Evolutionary conservation across 2,797 vertebrate genomes (phyloP).

Genomic region (Ctenopoma kingsleyae): DNA sequence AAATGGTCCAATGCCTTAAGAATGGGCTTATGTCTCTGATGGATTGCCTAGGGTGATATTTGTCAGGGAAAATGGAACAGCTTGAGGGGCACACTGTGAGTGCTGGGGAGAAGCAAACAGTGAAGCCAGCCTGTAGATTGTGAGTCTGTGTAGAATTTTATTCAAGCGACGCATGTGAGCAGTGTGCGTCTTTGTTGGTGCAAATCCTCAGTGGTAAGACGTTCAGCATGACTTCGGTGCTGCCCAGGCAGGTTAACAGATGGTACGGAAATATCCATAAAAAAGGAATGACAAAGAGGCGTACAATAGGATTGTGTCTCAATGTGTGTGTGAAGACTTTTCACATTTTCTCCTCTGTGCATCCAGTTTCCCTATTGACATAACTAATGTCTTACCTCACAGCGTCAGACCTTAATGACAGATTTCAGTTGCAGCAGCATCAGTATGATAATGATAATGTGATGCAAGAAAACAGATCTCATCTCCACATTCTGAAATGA

Average conservation of each 20-base stretch:
- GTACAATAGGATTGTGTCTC: slow-evolving; percentile 11
- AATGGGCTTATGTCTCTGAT: slow-evolving; percentile 40
- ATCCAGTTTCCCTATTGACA: not conserved
- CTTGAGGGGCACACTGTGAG: slow-evolving; percentile 49
- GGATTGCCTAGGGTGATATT: slow-evolving; percentile 49
- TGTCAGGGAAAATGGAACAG: slow-evolving; percentile 59
- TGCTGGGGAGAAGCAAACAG: slow-evolving; percentile 15
- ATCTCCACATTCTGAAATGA: slow-evolving; percentile 34
- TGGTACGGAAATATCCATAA: slow-evolving; percentile 37
- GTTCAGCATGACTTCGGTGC: slow-evolving; percentile 25
- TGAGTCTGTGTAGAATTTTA: slow-evolving; percentile 29
- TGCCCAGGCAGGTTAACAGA: slow-evolving; percentile 47
- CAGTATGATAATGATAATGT: slow-evolving; percentile 26
- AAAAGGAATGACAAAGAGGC: slow-evolving; percentile 15
- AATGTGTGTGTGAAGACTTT: not conserved
- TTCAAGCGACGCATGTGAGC: slow-evolving; percentile 25
- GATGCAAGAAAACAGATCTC: slow-evolving; percentile 39
- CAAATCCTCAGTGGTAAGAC: slow-evolving; percentile 1
- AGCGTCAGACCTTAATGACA: not conserved
- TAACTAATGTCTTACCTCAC: not conserved
- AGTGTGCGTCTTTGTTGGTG: slow-evolving; percentile 23
- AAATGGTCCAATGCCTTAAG: slow-evolving; percentile 19
- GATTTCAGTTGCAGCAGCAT: slow-evolving; percentile 24
- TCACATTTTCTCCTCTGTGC: slow-evolving; percentile 2
- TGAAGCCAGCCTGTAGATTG: slow-evolving; percentile 29